Percentiles rank a stretch among this genome's conserved stretches.
These are phyloP conservation scores for Mnemiopsis leidyi DNA, from an alignment of 37 sponge, comb jelly and placozoan genomes.

Conservation along the genomic window DNA sequence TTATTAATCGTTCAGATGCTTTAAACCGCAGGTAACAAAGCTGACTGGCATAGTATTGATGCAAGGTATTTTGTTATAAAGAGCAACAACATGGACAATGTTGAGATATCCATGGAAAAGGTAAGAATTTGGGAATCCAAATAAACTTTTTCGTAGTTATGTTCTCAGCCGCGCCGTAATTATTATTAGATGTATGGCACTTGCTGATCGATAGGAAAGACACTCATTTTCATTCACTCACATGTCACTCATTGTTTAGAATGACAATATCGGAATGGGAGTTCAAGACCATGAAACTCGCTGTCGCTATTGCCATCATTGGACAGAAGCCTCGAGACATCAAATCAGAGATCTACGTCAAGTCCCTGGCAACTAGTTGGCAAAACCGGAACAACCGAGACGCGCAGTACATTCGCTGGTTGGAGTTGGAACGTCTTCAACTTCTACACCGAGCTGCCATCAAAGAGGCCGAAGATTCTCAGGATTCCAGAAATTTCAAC, in stretches of 20 bases:
- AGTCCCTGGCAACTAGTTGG: neutral
- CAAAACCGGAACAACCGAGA: conserved; percentile 49
- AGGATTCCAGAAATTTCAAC: neutral
- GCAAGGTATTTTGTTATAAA: conserved; percentile 95
- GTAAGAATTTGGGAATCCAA: too few relatives aligned
- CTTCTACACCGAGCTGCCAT: conserved; percentile 36
- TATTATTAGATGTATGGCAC: too few relatives aligned
- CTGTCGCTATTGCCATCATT: conserved; percentile 18
- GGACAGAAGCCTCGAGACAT: neutral
- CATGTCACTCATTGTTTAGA: neutral
- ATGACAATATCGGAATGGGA: conserved; percentile 13
- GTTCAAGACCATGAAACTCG: conserved; percentile 39
- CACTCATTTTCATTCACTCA: neutral
- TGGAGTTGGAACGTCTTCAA: conserved; percentile 48
- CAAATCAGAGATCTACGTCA: neutral
- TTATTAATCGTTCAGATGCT: neutral
- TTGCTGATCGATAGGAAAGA: too few relatives aligned
- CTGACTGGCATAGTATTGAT: conserved; percentile 12
- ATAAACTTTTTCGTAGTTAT: too few relatives aligned
- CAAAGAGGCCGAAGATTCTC: neutral
- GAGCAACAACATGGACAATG: conserved; percentile 96
- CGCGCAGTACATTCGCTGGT: conserved; percentile 28
- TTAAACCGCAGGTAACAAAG: neutral
- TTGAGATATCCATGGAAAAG: conserved; percentile 85
- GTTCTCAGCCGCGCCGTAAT: too few relatives aligned